Base-by-base conservation (phyloP, 92 coral and sea anemone genomes). In the Micromussa lordhowensis region DNA sequence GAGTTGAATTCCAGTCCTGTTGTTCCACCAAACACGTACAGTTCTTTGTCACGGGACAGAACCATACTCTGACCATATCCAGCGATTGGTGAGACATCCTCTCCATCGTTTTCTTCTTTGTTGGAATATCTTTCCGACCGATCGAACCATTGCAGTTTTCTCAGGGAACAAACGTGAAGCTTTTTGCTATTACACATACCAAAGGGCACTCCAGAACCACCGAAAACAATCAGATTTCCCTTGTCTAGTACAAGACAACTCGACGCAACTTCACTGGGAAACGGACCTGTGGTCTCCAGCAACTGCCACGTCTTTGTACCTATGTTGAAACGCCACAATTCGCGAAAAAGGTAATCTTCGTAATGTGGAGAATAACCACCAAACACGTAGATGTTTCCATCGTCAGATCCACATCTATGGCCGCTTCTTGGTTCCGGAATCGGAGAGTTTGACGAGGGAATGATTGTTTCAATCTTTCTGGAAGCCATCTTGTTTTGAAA, bases 161-260 rank as follows among this genome's bases (percentile, higher is more conserved):
- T 90, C 84, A 96, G 68, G 44, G 83, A 81, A 81, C 94, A 96
- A 14, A 96, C 77, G 83, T 89, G 96, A 51, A 94, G 92, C 81
- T 94, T 92, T 68, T 96, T 89, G 88, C 99, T 96, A 88, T 96
- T 98, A 57, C 94, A 81, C 72, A 78, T 64, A 19, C 99, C 99
- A 91, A 98, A 98, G 1, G 99, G 99, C 32, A 94, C 85, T n/a
- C 99, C 99, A 35, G 99, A 98, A 16, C 99, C 99, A 63, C 99
- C 99, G 85, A 93, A 98, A 34, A 93, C 97, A 58, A 98, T 90
- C 38, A 98, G 84, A 79, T 86, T 84, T 36, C 99, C 96, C 55
- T 76, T 85, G 89, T 91, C 93, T 30, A 93, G 68, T 1, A 98
- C 76, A 55, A 96, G 89, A 59, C 96, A 93, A 85, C 98, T 94